Evolutionary conservation across 1,140 invertebrate genomes (phyloP).

Genomic region (Pemphigus obesinymphae): DNA sequence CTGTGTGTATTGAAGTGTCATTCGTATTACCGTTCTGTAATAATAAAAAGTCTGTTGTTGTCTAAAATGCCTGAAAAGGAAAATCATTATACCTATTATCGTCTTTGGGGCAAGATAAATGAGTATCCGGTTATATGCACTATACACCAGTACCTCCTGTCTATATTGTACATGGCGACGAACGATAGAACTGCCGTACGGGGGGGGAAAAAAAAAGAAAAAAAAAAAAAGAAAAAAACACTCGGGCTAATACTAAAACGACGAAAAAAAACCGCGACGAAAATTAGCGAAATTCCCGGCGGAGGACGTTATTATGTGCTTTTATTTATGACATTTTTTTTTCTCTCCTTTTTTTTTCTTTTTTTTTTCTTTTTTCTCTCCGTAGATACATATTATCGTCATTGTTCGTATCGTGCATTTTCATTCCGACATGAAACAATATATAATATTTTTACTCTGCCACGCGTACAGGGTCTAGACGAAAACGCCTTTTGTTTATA

Average conservation of each 20-base stretch:
- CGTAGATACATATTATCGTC: too few species aligned
- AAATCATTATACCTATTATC: neutral
- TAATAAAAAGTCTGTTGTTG: too few species aligned
- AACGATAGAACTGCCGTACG: neutral
- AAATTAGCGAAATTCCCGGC: constrained; percentile 29
- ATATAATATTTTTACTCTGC: neutral
- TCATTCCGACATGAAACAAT: neutral
- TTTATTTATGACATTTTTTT: constrained; percentile 3
- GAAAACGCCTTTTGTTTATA: constrained; percentile 18
- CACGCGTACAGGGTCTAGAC: neutral
- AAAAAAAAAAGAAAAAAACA: neutral
- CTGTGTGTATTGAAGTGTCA: neutral
- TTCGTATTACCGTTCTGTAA: too few species aligned
- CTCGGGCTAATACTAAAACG: too few species aligned
- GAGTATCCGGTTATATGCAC: neutral
- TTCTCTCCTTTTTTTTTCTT: neutral
- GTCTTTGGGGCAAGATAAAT: neutral
- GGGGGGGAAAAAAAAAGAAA: too few species aligned
- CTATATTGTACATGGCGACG: too few species aligned
- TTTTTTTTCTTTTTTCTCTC: neutral
- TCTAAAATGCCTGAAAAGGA: neutral
- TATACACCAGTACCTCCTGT: too few species aligned
- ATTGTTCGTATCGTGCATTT: neutral
- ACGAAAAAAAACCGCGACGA: constrained; percentile 3
- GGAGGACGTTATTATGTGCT: neutral